Evolutionary conservation across 2,797 vertebrate species (phyloP).

Genomic region (Hippoglossus hippoglossus): DNA sequence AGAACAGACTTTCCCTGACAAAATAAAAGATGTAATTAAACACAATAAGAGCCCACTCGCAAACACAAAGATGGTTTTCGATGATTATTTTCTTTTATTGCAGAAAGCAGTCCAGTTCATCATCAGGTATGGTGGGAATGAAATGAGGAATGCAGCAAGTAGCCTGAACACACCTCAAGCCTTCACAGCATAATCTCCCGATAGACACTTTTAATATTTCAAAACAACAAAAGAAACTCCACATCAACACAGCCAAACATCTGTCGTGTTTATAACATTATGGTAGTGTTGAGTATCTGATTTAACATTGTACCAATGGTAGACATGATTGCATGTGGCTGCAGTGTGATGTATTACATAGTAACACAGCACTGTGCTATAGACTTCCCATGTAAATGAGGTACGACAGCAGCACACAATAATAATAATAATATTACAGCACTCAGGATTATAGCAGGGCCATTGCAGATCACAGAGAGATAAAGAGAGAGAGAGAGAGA

Average conservation of each 20-base stretch:
- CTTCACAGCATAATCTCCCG: constrained; percentile 47
- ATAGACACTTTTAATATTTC: constrained; percentile 43
- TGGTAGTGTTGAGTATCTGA: constrained; percentile 40
- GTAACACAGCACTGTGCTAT: constrained; percentile 70
- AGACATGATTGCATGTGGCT: constrained; percentile 49
- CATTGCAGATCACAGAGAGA: constrained; percentile 10
- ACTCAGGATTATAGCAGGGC: constrained; percentile 49
- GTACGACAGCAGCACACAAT: constrained; percentile 40
- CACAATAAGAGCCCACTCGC: background rate
- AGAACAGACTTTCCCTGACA: background rate
- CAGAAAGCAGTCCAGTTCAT: constrained; percentile 77
- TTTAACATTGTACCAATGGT: constrained; percentile 42
- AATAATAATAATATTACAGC: constrained; percentile 51
- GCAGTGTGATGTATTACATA: constrained; percentile 66
- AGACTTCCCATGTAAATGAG: constrained; percentile 40
- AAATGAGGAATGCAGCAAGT: constrained; percentile 70
- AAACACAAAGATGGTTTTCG: constrained; percentile 27
- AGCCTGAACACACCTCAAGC: constrained; percentile 64
- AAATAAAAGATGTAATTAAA: background rate
- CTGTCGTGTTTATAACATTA: constrained; percentile 44
- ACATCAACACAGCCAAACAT: constrained; percentile 41
- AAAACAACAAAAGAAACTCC: constrained; percentile 3
- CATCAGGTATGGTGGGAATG: constrained; percentile 64
- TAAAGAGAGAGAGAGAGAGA: constrained; percentile 5
- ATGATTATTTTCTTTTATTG: constrained; percentile 79